Evolutionary conservation across 1,140 invertebrate species (phyloP).

Genomic region (Drosophila pectinifera): DNA sequence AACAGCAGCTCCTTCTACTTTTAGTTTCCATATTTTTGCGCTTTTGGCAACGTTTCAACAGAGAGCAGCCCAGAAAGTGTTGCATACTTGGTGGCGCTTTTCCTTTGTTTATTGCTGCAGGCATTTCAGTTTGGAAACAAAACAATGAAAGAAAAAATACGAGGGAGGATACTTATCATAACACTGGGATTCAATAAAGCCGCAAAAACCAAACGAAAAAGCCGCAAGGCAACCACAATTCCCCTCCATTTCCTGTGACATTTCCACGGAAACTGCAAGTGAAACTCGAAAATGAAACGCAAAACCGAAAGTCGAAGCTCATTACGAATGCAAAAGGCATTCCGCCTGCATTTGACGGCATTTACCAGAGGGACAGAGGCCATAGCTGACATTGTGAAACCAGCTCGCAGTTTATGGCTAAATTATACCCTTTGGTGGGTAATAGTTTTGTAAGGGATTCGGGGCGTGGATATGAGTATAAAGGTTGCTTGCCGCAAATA

Average conservation of each 20-base stretch:
- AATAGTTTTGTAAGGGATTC: neutral
- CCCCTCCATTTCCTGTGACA: constrained; percentile 49
- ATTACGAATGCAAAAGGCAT: constrained; percentile 73
- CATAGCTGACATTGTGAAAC: neutral
- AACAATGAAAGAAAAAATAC: neutral
- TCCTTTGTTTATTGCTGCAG: constrained; percentile 45
- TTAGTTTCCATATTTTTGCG: constrained; percentile 5
- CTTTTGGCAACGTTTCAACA: constrained; percentile 34
- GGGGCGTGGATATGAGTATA: neutral
- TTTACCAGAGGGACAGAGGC: constrained; percentile 8
- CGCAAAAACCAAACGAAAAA: constrained; percentile 14
- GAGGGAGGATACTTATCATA: constrained; percentile 45
- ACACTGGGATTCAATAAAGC: too few species aligned
- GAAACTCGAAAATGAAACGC: constrained; percentile 43
- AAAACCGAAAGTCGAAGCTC: constrained; percentile 29
- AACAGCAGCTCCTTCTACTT: constrained; percentile 11
- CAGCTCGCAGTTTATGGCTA: neutral
- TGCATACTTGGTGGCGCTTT: constrained; percentile 56
- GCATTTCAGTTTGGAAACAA: constrained; percentile 20
- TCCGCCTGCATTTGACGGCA: constrained; percentile 43
- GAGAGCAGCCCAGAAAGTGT: constrained; percentile 36
- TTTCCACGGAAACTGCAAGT: constrained; percentile 43
- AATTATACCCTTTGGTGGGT: constrained; percentile 1
- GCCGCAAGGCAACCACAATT: constrained; percentile 23
- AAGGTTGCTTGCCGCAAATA: neutral